Conservation (phyloP, 2,888 invertebrate species). For the Lepetodrilus schrolli region DNA sequence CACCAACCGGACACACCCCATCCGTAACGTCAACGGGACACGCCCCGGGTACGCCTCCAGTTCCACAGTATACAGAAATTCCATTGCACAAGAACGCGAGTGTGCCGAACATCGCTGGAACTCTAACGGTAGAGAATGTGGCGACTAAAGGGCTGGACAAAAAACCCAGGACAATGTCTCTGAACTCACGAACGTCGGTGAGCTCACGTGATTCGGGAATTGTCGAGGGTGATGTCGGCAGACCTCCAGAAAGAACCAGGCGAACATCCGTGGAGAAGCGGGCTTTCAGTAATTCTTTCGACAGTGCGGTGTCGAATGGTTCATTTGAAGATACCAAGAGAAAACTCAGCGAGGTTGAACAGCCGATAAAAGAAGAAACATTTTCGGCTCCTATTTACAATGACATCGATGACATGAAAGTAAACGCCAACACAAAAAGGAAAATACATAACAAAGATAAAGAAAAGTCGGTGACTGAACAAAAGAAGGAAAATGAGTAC, state of each 20-base stretch:
- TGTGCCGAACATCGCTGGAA: background rate
- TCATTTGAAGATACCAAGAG: constrained; percentile 39
- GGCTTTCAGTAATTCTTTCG: constrained; percentile 54
- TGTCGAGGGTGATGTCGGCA: constrained; percentile 31
- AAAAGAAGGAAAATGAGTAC: constrained; percentile 47
- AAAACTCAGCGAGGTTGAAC: constrained; percentile 23
- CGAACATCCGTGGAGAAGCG: constrained; percentile 29
- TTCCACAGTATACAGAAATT: no score
- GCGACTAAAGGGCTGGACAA: constrained; percentile 52
- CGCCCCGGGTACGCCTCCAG: background rate
- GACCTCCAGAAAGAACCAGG: constrained; percentile 3
- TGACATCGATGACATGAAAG: constrained; percentile 19
- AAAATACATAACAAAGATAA: background rate
- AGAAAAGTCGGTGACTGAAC: constrained; percentile 2
- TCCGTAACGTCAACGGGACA: background rate
- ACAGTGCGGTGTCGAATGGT: constrained; percentile 57
- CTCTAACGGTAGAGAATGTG: background rate
- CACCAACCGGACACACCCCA: background rate
- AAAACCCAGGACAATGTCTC: constrained; percentile 33
- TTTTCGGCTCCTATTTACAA: constrained; percentile 19
- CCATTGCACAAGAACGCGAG: constrained; percentile 17
- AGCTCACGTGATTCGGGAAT: constrained; percentile 59
- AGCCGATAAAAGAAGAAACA: constrained; percentile 16
- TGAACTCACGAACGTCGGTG: constrained; percentile 42
- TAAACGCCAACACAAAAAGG: background rate